Evolutionary conservation across 2,113 vertebrate genomes (phyloP), one percentile per base, ranked within the genome.

Genomic region (Paedocypris sp.): DNA sequence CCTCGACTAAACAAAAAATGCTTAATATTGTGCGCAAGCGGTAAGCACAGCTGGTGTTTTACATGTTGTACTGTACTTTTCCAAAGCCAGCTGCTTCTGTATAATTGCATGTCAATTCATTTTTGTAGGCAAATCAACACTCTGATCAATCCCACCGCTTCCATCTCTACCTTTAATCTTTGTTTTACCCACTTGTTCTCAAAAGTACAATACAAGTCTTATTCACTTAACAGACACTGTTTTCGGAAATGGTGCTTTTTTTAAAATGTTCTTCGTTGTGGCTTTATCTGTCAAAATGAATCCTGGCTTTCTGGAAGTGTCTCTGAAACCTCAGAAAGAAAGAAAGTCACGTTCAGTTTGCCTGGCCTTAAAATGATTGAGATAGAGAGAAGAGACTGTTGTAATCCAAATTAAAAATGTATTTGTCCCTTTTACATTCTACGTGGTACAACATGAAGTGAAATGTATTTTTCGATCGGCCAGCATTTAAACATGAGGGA

Each of bases 1-100:
- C 79, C 73, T 86, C 83, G 79, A 75, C 85, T 86, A 85, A 83
- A 88, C 81, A 77, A 82, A 70, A 86, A 86, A 77, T 83, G 70
- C 78, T 82, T 82, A 83, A 73, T 86, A 74, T 81, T 82, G 84
- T 85, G 76, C 80, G 74, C 79, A 80, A 82, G 78, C 87, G 80
- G 81, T 87, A 83, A 87, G 82, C 79, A 82, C 66, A 60, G 71
- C 50, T 39, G 48, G 60, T 70, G 65, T 66, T 68, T 60, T 63
- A 57, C 45, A 68, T 62, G 66, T 72, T 72, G 66, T 45, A 60
- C 62, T 72, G 29, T 68, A 71, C 51, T 46, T 62, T 61, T 64
- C 39, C 26, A 57, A 64, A 39, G 53, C 42, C 60, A 56, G 36
- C 54, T 41, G 57, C 32, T 65, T 35, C 25, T 45, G 43, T 60